Evolutionary conservation across 2,888 invertebrate genomes (phyloP), one percentile per base, ranked within the genome.

Genomic region (Zaprionus obscuricornis): DNA sequence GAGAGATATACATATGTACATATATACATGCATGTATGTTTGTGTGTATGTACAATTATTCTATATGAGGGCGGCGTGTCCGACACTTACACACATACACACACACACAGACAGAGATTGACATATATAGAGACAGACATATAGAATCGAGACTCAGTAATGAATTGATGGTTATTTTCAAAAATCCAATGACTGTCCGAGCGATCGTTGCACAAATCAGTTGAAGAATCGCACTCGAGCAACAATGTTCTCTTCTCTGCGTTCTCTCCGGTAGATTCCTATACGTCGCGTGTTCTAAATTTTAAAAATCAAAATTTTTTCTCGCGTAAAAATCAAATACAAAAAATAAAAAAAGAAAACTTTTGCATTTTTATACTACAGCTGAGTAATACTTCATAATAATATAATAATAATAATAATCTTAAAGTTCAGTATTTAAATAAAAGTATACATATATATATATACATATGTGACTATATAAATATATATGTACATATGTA

Each of bases 141-240:
- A 37, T 20, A 8, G 22, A 31, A 55, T 20, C 43, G 49, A 22
- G 63, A 51, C 71, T 78, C 54, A 39, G 85, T 64, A 78, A 74
- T 79, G 83, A 85, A 82, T 78, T 78, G 78, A 78, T 78, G 78
- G 78, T 82, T 85, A 82, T 81, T 85, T 85, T 83, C 86, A 83
- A 88, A 88, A 88, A 89, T 87, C 81, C 88, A 89, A 89, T 88
- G 88, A 89, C 90, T 88, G 87, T 84, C 85, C 87, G 88, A 74
- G 86, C 78, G 89, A 87, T 87, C 88, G 70, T 66, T 83, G 76
- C 81, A 74, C 81, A 85, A 89, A 89, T 89, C 90, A 89, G 90
- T 89, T 83, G 79, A 75, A 78, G 86, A 88, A 84, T 85, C 85
- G 88, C 88, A 87, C 86, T 88, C 88, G 85, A 81, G 82, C 88